These are phyloP conservation scores for Propithecus coquereli DNA, from an alignment of 2,113 vertebrate species.

Conservation along the genomic window DNA sequence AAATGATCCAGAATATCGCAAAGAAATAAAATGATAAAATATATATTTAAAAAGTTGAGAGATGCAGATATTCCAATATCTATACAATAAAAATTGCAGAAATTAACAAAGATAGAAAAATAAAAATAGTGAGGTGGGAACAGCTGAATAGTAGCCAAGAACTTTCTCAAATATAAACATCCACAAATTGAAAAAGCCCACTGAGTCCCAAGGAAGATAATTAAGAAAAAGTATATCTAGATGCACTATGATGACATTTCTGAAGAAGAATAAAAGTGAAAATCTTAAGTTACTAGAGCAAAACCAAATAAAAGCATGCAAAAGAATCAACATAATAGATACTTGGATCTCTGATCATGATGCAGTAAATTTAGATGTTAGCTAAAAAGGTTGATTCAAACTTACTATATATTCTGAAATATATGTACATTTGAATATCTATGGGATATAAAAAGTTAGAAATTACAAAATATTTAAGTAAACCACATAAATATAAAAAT, in stretches of 20 bases:
- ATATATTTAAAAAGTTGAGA: background rate
- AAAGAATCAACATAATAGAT: no score
- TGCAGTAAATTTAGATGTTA: no score
- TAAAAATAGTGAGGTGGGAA: background rate
- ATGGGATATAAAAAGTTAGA: no score
- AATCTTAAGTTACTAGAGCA: no score
- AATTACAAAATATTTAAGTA: no score
- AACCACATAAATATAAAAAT: no score
- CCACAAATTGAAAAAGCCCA: background rate
- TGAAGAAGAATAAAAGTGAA: background rate
- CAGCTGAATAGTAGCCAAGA: background rate
- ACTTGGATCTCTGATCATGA: no score
- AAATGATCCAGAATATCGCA: background rate
- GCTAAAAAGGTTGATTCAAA: no score
- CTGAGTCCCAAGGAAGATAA: background rate
- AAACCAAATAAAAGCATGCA: no score
- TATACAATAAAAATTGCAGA: background rate
- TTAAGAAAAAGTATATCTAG: background rate
- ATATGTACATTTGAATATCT: no score
- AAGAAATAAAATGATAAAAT: background rate
- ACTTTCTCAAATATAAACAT: background rate
- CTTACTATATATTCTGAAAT: no score
- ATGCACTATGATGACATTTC: background rate
- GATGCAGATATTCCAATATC: background rate
- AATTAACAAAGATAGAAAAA: background rate